Percentiles rank a stretch among this genome's conserved stretches.
Evolutionary conservation across 2,888 invertebrate genomes (phyloP).

Genomic region (Arctia plantaginis): DNA sequence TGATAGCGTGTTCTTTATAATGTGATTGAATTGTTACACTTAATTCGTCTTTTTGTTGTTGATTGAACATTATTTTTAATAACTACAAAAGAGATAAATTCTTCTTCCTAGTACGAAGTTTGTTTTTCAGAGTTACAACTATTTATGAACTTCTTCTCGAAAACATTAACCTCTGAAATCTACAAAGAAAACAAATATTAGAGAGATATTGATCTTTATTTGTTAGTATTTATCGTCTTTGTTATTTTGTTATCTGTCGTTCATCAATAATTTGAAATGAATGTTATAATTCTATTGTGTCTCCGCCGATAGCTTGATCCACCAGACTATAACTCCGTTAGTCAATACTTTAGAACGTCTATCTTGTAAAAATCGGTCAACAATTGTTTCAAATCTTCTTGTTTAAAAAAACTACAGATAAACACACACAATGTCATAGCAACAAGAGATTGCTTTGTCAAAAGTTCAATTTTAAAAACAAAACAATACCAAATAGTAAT

Average conservation of each 20-base stretch:
- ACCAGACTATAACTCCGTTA: neutral
- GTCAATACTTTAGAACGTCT: neutral
- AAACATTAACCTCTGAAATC: neutral
- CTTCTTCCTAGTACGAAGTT: neutral
- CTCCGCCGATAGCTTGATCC: neutral
- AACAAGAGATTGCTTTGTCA: neutral
- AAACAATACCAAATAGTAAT: neutral
- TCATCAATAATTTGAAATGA: neutral
- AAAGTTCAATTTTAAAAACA: neutral
- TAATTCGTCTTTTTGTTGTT: conserved; percentile 16
- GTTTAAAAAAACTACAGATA: neutral
- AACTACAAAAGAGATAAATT: neutral
- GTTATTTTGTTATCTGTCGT: neutral
- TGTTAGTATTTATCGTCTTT: neutral
- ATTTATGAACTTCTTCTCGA: neutral
- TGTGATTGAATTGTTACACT: conserved; percentile 40
- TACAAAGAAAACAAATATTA: neutral
- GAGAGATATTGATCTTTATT: neutral
- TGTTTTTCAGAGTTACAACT: neutral
- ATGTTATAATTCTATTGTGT: neutral
- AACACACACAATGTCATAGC: neutral
- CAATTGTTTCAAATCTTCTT: neutral
- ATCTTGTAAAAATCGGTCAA: neutral
- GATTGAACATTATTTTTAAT: neutral
- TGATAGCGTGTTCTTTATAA: conserved; percentile 37